Base-by-base conservation (phyloP, 2,888 invertebrate species). In the Dicyrtomina minuta region DNA sequence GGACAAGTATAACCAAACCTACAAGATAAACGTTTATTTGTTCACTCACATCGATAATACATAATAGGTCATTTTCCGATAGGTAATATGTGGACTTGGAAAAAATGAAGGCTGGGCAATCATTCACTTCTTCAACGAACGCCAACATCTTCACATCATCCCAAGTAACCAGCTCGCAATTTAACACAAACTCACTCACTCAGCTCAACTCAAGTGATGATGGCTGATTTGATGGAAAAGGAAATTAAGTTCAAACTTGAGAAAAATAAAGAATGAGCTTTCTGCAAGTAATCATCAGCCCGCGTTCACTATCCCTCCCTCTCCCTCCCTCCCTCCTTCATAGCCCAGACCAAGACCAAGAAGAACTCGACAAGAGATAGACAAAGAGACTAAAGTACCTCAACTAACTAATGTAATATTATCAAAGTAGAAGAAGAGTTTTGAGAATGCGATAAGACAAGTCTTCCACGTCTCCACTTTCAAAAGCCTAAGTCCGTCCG, bases 221-320 rank as follows among this genome's bases (percentile, higher is more conserved):
- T 41, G 26, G 58, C 41, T 58, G 58, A 58, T 58, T 58, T 58
- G 58, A 58, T 58, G 58, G 58, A 58, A 39, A 33, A 58, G 58
- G 39, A 58, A 58, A 58, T 58, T 58, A 58, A 58, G 58, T 41
- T 58, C 58, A 15, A 58, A 53, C 58, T 58, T 58, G 58, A 58
- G 58, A 58, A 58, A 58, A 58, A 58, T 58, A 58, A 58, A 41
- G 58, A 58, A 58, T 58, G 58, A 58, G 39, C 58, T 58, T 41
- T 58, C 58, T 58, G 58, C 58, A 58, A 58, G 58, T 58, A 58
- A 58, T 58, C 58, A 58, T 58, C 41, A 43, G 20, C n/a, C 46
- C 5, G 46, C 20, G 46, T n/a, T 46, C n/a, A 43, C 10, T 43
- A 13, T 43, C 10, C 43, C 13, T 17, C 46, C n/a, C 46, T 46